These are phyloP conservation scores for Crypturellus undulatus DNA, from an alignment of 2,113 vertebrate species.

Conservation along the genomic window DNA sequence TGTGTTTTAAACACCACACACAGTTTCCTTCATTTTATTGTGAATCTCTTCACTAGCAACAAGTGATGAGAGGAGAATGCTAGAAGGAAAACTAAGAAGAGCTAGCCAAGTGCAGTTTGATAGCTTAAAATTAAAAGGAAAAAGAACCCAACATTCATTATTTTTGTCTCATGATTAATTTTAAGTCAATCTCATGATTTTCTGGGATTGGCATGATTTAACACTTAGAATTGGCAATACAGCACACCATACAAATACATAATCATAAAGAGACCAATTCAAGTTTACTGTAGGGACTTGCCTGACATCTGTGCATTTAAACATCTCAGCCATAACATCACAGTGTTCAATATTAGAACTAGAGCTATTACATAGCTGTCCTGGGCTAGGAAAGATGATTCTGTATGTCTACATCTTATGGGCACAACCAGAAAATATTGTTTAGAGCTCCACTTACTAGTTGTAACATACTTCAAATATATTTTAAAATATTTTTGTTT, in stretches of 20 bases:
- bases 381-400: not conserved
- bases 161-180: not conserved
- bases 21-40: not conserved
- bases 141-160: not conserved
- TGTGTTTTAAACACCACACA: not conserved
- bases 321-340: not conserved
- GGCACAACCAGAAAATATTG: not conserved
- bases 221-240: not conserved
- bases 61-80: accelerated
- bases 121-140: not conserved
- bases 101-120: not conserved
- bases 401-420: not conserved
- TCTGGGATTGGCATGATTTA: not conserved
- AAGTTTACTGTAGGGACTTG: not conserved
- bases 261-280: not conserved
- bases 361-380: not conserved
- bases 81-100: not conserved
- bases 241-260: not conserved
- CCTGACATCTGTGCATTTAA: conserved; percentile 2
- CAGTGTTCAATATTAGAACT: not conserved
- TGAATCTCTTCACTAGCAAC: not conserved
- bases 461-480: not conserved
- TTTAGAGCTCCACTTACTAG: not conserved
- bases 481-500: not conserved
- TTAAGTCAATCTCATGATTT: not conserved